Conservation (phyloP, 2,797 vertebrate species). For the Pteronotus mesoamericanus region DNA sequence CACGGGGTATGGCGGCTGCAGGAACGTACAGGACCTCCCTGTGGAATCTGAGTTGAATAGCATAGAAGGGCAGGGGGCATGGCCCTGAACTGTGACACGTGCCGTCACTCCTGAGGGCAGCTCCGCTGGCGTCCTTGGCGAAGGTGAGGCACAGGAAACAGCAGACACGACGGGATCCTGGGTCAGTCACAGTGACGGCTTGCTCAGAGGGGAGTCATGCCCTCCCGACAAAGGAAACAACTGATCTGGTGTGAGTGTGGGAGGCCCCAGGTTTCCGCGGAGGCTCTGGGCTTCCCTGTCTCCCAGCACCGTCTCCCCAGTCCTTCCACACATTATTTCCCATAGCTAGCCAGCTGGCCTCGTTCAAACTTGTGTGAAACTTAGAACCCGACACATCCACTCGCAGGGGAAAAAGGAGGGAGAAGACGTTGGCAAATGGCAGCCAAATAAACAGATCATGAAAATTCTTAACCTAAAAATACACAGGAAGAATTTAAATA, state of each 20-base stretch:
- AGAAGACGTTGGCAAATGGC: not conserved
- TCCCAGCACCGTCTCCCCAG: not conserved
- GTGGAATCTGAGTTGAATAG: not conserved
- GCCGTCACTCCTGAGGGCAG: not conserved
- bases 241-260: not conserved
- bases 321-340: not conserved
- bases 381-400: not conserved
- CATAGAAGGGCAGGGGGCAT: not conserved
- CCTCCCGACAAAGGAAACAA: not conserved
- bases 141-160: not conserved
- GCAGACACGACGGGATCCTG: not conserved
- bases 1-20: not conserved
- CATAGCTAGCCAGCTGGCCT: not conserved
- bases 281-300: not conserved
- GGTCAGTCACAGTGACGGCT: not conserved
- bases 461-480: not conserved
- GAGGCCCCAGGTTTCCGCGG: not conserved
- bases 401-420: not conserved
- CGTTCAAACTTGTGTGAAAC: not conserved
- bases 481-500: not conserved
- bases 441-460: not conserved
- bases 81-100: not conserved
- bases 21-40: not conserved
- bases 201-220: not conserved
- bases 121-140: accelerated